Percentiles rank a stretch among this genome's conserved stretches.
phyloP scores from a whole-genome alignment of 2,113 vertebrate species.

The Octodon degus region DNA sequence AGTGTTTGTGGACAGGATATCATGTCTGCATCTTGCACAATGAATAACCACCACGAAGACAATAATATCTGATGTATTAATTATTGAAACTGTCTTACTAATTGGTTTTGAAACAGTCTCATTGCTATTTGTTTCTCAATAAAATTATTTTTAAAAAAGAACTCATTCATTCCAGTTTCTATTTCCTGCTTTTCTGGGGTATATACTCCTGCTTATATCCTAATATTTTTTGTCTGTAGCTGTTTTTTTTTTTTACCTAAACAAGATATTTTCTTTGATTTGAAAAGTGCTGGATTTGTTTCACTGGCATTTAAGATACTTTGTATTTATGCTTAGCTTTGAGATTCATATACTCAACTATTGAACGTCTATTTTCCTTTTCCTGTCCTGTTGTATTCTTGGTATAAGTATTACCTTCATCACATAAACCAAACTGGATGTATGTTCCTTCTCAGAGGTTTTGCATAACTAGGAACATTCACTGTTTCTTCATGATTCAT shows the following conservation, averaged over 20 bases:
- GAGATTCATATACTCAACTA: neutral
- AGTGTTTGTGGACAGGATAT: no score
- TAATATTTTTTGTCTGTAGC: neutral
- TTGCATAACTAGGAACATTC: neutral
- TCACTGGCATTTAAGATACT: neutral
- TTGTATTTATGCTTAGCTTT: neutral
- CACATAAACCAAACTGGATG: neutral
- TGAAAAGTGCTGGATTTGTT: neutral
- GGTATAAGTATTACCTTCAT: neutral
- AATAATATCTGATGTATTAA: no score
- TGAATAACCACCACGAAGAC: no score
- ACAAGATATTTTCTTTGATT: neutral
- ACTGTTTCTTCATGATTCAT: neutral
- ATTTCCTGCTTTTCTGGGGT: neutral
- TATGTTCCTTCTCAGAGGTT: neutral
- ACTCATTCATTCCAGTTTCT: neutral
- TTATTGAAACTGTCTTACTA: no score
- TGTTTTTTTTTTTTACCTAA: neutral
- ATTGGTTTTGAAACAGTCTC: no score
- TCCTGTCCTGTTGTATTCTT: neutral
- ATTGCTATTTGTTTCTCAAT: no score
- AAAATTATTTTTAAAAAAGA: neutral
- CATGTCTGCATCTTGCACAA: no score
- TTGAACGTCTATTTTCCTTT: neutral
- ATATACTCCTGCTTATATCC: neutral